Percentiles rank a stretch among this genome's conserved stretches.
phyloP scores from a whole-genome alignment of 2,888 invertebrate species.

The Synanthedon andrenaeformis region DNA sequence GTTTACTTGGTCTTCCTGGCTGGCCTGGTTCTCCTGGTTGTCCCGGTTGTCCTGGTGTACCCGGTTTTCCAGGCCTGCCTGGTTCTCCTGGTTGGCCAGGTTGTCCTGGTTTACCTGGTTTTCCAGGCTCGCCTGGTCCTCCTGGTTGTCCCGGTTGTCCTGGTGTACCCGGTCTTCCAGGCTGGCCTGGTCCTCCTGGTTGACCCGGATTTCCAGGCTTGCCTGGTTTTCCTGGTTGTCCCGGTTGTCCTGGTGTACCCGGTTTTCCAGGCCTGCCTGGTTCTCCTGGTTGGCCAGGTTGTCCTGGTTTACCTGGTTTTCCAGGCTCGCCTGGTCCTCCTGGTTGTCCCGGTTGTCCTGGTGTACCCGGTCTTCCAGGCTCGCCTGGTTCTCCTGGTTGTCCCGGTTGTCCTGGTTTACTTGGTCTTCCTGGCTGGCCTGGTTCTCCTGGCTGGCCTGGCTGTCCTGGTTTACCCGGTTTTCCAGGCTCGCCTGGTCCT shows the following conservation, averaged over 20 bases:
- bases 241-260: not conserved
- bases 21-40: not conserved
- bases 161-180: not conserved
- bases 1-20: not conserved
- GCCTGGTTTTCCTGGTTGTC: not conserved
- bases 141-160: not conserved
- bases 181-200: not conserved
- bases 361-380: not conserved
- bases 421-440: not conserved
- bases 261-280: not conserved
- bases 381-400: not conserved
- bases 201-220: not conserved
- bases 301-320: not conserved
- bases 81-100: not conserved
- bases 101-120: not conserved
- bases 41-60: not conserved
- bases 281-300: not conserved
- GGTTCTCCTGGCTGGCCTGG: not conserved
- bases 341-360: not conserved
- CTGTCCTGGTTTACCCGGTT: not conserved
- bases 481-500: not conserved
- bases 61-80: not conserved
- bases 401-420: not conserved
- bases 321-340: not conserved
- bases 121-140: not conserved